Conservation (phyloP, 2,797 vertebrate species). For the Sciurus carolinensis region DNA sequence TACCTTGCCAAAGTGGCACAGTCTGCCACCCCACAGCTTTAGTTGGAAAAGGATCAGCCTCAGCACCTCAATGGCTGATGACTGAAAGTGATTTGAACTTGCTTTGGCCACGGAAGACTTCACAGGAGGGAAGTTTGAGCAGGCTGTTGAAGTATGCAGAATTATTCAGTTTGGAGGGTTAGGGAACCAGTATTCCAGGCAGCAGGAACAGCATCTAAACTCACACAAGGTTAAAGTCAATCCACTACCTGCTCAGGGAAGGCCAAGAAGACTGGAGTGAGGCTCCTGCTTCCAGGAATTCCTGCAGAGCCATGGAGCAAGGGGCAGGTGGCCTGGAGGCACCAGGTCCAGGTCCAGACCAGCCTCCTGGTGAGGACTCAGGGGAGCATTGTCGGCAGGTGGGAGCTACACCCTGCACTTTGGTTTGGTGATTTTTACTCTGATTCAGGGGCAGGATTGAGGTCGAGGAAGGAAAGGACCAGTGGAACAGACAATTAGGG, state of each 20-base stretch:
- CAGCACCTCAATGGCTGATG: fast-evolving
- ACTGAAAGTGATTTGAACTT: fast-evolving
- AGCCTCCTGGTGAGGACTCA: neutral
- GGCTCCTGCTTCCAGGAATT: neutral
- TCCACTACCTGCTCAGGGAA: fast-evolving
- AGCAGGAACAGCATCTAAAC: neutral
- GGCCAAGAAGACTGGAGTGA: fast-evolving
- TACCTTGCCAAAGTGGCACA: neutral
- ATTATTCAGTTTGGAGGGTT: too few species aligned
- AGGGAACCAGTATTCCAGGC: neutral
- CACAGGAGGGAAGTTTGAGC: neutral
- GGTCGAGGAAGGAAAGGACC: too few species aligned
- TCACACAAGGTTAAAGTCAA: fast-evolving
- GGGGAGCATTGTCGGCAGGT: neutral
- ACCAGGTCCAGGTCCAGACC: neutral
- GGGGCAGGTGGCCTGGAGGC: too few species aligned
- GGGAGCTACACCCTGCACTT: neutral
- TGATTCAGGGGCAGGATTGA: neutral
- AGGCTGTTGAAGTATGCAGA: neutral
- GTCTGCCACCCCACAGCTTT: neutral
- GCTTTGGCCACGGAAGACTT: fast-evolving
- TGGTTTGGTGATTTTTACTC: neutral
- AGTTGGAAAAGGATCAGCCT: neutral
- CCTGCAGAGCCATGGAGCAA: too few species aligned
- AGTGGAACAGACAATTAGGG: too few species aligned